Evolutionary conservation across 2,797 vertebrate genomes (phyloP).

Genomic region (Leptodactylus fallax): DNA sequence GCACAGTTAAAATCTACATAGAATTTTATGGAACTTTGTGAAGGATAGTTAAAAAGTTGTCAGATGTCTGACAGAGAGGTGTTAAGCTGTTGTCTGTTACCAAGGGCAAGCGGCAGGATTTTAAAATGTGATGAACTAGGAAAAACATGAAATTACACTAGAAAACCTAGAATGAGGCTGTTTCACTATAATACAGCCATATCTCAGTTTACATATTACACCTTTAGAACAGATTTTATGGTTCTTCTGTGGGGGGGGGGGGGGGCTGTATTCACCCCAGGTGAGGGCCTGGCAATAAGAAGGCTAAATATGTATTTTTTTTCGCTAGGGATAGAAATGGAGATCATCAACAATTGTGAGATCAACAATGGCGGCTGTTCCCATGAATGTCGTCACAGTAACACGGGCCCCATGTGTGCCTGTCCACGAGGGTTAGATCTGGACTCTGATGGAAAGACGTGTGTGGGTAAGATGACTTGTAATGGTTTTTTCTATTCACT

Average conservation of each 20-base stretch:
- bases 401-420: slow-evolving; percentile 82
- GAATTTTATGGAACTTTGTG: neutral
- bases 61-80: neutral
- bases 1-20: neutral
- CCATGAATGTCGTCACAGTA: slow-evolving; percentile 88
- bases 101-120: neutral
- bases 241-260: too few relatives aligned
- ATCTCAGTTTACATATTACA: neutral
- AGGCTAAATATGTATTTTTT: neutral
- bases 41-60: neutral
- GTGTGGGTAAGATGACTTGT: slow-evolving; percentile 77
- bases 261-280: too few relatives aligned
- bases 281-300: neutral
- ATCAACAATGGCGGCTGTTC: slow-evolving; percentile 88
- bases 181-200: neutral
- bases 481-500: too few relatives aligned
- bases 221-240: neutral
- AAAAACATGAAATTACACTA: neutral
- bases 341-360: slow-evolving; percentile 96
- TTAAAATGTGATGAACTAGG: too few relatives aligned
- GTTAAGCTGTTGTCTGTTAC: neutral
- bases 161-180: neutral
- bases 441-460: slow-evolving; percentile 85
- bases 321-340: slow-evolving; percentile 93
- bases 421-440: slow-evolving; percentile 87